Evolutionary conservation across 2,113 vertebrate species (phyloP), one percentile per base, ranked within the genome.

Genomic region (Fukomys damarensis): DNA sequence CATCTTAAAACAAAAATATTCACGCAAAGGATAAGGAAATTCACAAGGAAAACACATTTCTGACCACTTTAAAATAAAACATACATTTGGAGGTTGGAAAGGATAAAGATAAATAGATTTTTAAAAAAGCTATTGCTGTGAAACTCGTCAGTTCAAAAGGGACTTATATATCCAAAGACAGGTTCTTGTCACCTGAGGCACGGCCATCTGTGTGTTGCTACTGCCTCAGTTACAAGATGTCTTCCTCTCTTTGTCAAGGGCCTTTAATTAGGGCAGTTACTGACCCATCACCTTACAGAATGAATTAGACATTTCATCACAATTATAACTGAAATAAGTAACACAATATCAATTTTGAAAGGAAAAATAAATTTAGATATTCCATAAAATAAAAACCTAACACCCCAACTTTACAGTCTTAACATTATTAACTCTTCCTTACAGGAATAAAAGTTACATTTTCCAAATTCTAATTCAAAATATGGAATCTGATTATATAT

Each of bases 221-320:
- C 26, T 14, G 4, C 30, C 32, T 80, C 65, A 49, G 86, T 54
- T 86, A 95, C 89, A 52, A 41, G 16, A 43, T 38, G 10, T 14
- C 63, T 17, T 30, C 43, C 54, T 26, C 88, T 63, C 22, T 65
- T n/a, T 95, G 61, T 91, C 6, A 28, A 68, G 43, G 65, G 28
- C 7, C 35, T 96, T 89, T 84, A 93, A 82, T 84, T 90, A 97
- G 92, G 61, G 58, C 28, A 35, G 10, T 90, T 77, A 91, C 2
- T 63, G 86, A 90, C 41, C 72, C 12, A 58, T 68, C 85, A 92
- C 63, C 89, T 90, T 70, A 90, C 24, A 63, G 88, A 92, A 80
- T 65, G 80, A 94, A 43, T 70, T 68, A 77, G 80, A 65, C 58
- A 80, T 83, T 94, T 96, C 72, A 95, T 54, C 82, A 93, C 32